Base-by-base conservation (phyloP, 2,113 vertebrate species). In the Pithys albifrons region DNA sequence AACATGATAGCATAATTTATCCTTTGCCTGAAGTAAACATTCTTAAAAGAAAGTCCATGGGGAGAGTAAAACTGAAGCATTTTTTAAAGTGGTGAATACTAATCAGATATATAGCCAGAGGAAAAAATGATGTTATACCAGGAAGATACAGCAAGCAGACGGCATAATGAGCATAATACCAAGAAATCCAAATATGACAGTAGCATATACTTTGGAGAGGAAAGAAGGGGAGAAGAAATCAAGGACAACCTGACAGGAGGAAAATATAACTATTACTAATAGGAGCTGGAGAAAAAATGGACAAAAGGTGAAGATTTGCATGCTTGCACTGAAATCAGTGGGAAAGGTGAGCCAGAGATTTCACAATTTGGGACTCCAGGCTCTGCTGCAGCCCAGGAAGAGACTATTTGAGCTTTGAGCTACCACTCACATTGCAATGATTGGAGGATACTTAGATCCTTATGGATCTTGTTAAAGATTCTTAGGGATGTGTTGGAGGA, bases 11-110 rank as follows among this genome's bases (percentile, higher is more conserved):
- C 45, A 92, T 95, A 73, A 91, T 93, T 77, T 61, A 45, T 96
- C 83, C 59, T 94, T 86, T 85, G 86, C 91, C 95, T 92, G 71
- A 91, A 95, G 93, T 91, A 94, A 95, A 93, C 88, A 95, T 29
- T 89, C 70, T 88, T 92, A 88, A 81, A 96, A 43, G 27, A 25
- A 85, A 81, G 59, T 89, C 95, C 80, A 46, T 2, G 39, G 86
- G 78, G 91, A 93, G 48, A 65, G n/a, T 71, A 93, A 95, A 96
- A 88, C 37, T 27, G 75, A 70, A 85, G 71, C 28, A 41, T 76
- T 92, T 91, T 90, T 69, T 41, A n/a, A 95, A 91, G 91, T 49
- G 59, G 11, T 88, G 81, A 91, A 93, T 97, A 88, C 69, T 93
- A 96, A 97, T 88, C 78, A 92, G 73, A 85, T 76, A 83, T 43